phyloP scores from a whole-genome alignment of 2,888 invertebrate genomes.

The Mayetiola destructor region DNA sequence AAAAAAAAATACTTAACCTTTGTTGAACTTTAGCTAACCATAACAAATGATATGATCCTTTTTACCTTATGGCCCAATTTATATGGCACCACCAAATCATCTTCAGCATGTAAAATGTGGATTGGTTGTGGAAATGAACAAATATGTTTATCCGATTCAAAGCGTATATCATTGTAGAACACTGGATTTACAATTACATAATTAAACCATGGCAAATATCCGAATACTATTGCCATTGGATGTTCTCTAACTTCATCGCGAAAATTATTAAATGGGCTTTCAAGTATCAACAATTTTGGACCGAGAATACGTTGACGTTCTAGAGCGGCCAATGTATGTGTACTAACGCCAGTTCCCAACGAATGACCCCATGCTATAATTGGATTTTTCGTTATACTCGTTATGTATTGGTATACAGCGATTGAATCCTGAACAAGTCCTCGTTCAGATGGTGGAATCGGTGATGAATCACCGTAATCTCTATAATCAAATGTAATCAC shows the following conservation, averaged over 20 bases:
- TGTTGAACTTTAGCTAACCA: too few relatives aligned
- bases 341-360: constrained; percentile 66
- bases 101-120: constrained; percentile 80
- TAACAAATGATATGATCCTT: too few relatives aligned
- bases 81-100: constrained; percentile 76
- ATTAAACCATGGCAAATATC: constrained; percentile 72
- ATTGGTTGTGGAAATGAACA: constrained; percentile 52
- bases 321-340: constrained; percentile 49
- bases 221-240: constrained; percentile 63
- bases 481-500: constrained; percentile 71
- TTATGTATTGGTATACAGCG: constrained; percentile 63
- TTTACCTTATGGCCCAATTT: constrained; percentile 61
- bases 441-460: constrained; percentile 52
- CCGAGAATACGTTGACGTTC: constrained; percentile 37
- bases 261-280: constrained; percentile 87
- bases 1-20: too few relatives aligned
- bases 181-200: constrained; percentile 66
- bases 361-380: constrained; percentile 90
- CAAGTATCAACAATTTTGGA: constrained; percentile 65
- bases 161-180: constrained; percentile 52
- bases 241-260: constrained; percentile 73
- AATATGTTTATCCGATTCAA: constrained; percentile 65
- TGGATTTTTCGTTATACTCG: constrained; percentile 35
- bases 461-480: constrained; percentile 69
- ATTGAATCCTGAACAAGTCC: constrained; percentile 74